These are phyloP conservation scores for Myiotriccus ornatus DNA, from an alignment of 2,797 vertebrate genomes.

Conservation along the genomic window DNA sequence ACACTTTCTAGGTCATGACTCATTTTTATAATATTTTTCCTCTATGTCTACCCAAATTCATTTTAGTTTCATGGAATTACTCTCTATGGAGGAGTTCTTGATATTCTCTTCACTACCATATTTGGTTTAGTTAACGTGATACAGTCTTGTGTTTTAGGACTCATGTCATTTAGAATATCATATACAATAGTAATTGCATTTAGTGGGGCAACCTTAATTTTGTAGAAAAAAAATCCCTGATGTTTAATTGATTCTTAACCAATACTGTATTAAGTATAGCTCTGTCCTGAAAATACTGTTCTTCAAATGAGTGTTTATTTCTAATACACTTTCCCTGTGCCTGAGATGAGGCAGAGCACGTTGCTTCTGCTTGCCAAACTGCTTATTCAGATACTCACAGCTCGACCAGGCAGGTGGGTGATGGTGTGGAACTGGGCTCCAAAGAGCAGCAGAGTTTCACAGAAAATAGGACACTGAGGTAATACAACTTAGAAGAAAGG, in stretches of 20 bases:
- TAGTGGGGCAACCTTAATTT: neutral
- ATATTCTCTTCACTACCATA: neutral
- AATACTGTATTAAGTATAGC: neutral
- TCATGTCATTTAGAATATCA: neutral
- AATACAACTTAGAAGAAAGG: neutral
- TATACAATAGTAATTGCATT: neutral
- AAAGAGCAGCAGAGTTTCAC: neutral
- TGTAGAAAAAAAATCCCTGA: neutral
- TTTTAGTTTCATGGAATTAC: neutral
- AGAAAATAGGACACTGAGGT: neutral
- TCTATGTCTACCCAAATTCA: neutral
- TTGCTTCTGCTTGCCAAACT: neutral
- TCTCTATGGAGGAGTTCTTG: neutral
- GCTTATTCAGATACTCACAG: neutral
- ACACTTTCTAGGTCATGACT: neutral
- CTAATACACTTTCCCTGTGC: neutral
- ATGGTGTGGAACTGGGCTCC: accelerated
- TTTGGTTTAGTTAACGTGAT: neutral
- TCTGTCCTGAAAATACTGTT: neutral
- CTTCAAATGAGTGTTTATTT: neutral
- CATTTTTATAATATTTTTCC: neutral
- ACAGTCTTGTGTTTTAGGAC: neutral
- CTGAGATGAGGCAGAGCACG: neutral
- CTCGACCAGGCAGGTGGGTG: neutral
- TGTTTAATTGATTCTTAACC: neutral